Percentiles rank a stretch among this genome's conserved stretches.
phyloP scores from a whole-genome alignment of 2,888 invertebrate genomes.

The Leptinotarsa peninsularis region DNA sequence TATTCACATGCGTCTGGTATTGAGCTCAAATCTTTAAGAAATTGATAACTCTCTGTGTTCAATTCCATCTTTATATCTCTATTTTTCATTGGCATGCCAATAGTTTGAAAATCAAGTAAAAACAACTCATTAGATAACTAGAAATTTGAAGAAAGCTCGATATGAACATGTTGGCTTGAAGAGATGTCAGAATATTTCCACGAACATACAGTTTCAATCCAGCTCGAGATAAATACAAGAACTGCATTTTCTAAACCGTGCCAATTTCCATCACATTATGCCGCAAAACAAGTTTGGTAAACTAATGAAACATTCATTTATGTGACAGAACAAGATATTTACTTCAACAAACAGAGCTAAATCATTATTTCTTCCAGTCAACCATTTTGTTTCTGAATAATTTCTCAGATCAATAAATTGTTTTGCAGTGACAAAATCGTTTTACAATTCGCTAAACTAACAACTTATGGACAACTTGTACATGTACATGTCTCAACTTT shows the following conservation, averaged over 20 bases:
- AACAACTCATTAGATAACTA: no score
- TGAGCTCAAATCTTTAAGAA: no score
- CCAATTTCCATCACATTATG: constrained; percentile 2
- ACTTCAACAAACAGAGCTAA: background rate
- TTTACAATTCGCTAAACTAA: constrained; percentile 26
- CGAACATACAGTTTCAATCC: background rate
- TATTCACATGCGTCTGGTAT: no score
- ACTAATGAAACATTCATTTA: no score
- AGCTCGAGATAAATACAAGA: background rate
- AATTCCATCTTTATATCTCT: no score
- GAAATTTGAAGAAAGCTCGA: background rate
- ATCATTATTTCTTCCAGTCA: background rate
- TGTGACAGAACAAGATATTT: background rate
- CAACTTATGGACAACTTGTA: constrained; percentile 46
- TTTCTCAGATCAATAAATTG: background rate
- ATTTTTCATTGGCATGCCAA: no score
- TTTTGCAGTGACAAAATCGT: background rate
- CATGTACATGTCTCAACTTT: constrained; percentile 37
- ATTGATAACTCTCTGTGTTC: no score
- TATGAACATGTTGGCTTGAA: background rate
- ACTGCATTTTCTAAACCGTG: background rate
- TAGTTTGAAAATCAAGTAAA: no score
- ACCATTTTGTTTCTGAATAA: background rate
- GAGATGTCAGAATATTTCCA: background rate
- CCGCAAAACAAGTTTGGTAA: no score